Conservation (phyloP, 2,888 invertebrate species). For the Drosophila bunnanda region DNA sequence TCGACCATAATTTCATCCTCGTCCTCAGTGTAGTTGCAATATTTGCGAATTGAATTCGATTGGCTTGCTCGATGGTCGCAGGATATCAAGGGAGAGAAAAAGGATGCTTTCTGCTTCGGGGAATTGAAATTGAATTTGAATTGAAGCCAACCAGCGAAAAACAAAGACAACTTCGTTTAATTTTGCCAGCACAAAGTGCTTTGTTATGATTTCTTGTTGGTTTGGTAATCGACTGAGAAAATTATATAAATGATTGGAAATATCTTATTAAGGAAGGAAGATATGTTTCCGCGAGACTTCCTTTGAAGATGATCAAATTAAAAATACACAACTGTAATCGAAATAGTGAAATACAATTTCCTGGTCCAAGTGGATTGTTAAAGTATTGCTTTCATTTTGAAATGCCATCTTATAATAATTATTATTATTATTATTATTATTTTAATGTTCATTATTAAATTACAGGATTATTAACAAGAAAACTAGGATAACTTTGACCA, state of each 20-base stretch:
- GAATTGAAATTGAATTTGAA: slow-evolving; percentile 64
- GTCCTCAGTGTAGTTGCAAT: slow-evolving; percentile 57
- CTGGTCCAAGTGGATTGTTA: background rate
- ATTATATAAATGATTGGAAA: slow-evolving; percentile 11
- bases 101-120: slow-evolving; percentile 53
- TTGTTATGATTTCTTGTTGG: slow-evolving; percentile 35
- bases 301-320: slow-evolving; percentile 10
- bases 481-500: too few species aligned
- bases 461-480: too few species aligned
- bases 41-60: slow-evolving; percentile 63
- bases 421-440: background rate
- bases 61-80: slow-evolving; percentile 15
- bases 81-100: slow-evolving; percentile 1
- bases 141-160: slow-evolving; percentile 58
- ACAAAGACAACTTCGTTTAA: slow-evolving; percentile 38
- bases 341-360: background rate
- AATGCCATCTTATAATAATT: too few species aligned
- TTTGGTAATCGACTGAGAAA: slow-evolving; percentile 1
- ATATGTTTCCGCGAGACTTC: slow-evolving; percentile 6
- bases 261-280: slow-evolving; percentile 6
- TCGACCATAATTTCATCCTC: slow-evolving; percentile 70
- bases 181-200: slow-evolving; percentile 34
- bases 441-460: background rate
- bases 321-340: background rate
- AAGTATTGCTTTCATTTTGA: too few species aligned